These are phyloP conservation scores for Dissostichus mawsoni DNA, from an alignment of 2,113 vertebrate genomes.

Conservation along the genomic window DNA sequence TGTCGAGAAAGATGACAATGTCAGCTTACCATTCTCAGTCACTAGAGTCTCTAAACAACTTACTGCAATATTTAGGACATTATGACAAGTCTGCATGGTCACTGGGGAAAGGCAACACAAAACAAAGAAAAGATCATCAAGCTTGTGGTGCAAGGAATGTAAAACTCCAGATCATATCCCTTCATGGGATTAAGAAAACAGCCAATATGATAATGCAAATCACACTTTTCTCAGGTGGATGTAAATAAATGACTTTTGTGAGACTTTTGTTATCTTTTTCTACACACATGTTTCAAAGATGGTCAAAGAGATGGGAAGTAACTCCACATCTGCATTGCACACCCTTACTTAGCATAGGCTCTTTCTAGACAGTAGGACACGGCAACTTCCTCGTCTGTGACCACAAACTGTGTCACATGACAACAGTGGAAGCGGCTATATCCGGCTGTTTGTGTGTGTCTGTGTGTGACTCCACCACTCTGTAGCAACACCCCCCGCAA, in stretches of 20 bases:
- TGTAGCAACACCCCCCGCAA: slow-evolving; percentile 36
- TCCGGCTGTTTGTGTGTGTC: slow-evolving; percentile 65
- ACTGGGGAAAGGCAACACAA: neutral
- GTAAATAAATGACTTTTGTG: neutral
- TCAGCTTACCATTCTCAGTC: slow-evolving; percentile 4
- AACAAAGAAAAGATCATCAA: slow-evolving; percentile 6
- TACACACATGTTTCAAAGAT: neutral
- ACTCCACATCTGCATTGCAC: slow-evolving; percentile 25
- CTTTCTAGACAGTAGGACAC: slow-evolving; percentile 65
- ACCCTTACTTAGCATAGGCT: slow-evolving; percentile 27
- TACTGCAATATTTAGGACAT: slow-evolving; percentile 15
- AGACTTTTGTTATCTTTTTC: neutral
- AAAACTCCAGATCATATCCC: slow-evolving; percentile 24
- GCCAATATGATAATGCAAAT: neutral
- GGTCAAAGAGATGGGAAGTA: neutral
- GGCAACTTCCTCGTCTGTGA: slow-evolving; percentile 67
- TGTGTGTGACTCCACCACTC: slow-evolving; percentile 9
- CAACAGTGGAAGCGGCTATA: slow-evolving; percentile 73
- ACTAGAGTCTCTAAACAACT: neutral
- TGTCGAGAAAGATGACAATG: slow-evolving; percentile 17
- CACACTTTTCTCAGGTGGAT: neutral
- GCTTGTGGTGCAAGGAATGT: slow-evolving; percentile 42
- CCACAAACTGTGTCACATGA: slow-evolving; percentile 75
- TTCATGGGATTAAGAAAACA: neutral
- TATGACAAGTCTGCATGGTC: neutral